phyloP scores from a whole-genome alignment of 2,888 invertebrate species.

The Thecophora atra region DNA sequence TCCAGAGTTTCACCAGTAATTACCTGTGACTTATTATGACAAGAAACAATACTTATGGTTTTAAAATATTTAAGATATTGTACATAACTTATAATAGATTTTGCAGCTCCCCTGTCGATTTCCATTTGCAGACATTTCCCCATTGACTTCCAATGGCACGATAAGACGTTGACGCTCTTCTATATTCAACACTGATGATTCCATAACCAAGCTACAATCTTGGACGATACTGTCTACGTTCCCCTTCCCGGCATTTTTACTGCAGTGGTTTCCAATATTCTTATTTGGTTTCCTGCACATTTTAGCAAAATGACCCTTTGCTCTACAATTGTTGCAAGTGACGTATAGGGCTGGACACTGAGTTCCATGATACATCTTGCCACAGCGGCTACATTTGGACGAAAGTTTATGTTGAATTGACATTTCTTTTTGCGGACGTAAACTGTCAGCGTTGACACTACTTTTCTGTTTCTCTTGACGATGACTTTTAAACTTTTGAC shows the following conservation, averaged over 20 bases:
- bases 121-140: no score
- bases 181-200: neutral
- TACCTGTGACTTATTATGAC: neutral
- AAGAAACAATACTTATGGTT: no score
- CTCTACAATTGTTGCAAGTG: neutral
- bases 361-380: neutral
- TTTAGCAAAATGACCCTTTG: constrained; percentile 6
- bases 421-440: no score
- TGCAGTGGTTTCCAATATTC: neutral
- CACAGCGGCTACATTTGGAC: neutral
- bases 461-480: neutral
- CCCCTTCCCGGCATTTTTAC: neutral
- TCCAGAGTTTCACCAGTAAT: neutral
- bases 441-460: neutral
- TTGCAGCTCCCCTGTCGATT: no score
- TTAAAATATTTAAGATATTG: no score
- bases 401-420: neutral
- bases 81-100: no score
- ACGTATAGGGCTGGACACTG: constrained; percentile 3
- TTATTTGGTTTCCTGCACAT: neutral
- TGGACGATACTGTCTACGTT: neutral
- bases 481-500: neutral
- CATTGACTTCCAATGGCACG: neutral
- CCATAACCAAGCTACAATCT: neutral
- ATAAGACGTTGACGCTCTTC: neutral